Evolutionary conservation across 1,140 invertebrate genomes (phyloP).

Genomic region (Drosophila virilis): DNA sequence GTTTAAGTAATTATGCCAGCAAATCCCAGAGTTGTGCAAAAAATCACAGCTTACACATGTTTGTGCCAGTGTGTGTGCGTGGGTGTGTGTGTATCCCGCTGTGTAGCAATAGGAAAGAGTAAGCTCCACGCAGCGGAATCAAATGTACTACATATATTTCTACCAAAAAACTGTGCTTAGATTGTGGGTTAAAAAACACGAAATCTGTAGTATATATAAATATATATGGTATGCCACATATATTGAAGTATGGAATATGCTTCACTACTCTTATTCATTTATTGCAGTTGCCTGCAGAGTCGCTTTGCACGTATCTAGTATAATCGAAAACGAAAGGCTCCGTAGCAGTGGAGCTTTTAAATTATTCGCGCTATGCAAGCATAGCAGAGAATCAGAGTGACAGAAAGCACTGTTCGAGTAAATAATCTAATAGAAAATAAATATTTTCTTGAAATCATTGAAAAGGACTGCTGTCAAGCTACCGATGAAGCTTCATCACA

Average conservation of each 20-base stretch:
- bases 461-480: too few species aligned
- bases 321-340: neutral
- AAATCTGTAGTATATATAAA: neutral
- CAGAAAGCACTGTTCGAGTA: neutral
- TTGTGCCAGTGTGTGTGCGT: constrained; percentile 15
- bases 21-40: constrained; percentile 43
- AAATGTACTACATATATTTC: constrained; percentile 52
- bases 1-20: constrained; percentile 71
- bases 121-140: constrained; percentile 32
- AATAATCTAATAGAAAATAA: too few species aligned
- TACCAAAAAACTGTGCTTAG: constrained; percentile 8
- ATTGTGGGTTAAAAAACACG: neutral
- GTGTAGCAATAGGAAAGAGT: constrained; percentile 21
- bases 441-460: too few species aligned
- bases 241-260: neutral
- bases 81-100: constrained; percentile 15
- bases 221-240: neutral
- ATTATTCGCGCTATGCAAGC: neutral
- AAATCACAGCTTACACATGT: constrained; percentile 21
- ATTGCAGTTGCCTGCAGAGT: neutral
- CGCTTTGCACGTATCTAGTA: constrained; percentile 2
- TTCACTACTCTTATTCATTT: neutral
- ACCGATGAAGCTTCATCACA: too few species aligned
- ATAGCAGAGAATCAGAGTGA: neutral
- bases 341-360: neutral